Conservation (phyloP, 2,113 vertebrate species). For the Dolichotis patagonum region DNA sequence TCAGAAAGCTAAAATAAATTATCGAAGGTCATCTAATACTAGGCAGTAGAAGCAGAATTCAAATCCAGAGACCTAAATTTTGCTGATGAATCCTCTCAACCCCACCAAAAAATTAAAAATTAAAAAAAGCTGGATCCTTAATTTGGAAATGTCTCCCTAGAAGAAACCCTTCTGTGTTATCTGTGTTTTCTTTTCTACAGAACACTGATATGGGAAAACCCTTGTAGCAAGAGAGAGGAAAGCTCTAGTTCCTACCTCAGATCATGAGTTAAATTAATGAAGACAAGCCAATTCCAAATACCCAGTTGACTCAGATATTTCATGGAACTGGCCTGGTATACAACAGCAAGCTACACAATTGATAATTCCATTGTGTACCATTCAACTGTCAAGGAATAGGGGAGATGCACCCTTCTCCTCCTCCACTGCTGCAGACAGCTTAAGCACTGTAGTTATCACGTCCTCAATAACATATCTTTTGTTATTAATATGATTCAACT, state of each 20-base stretch:
- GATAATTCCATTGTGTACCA: neutral
- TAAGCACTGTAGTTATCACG: slow-evolving; percentile 24
- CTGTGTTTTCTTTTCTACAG: slow-evolving; percentile 27
- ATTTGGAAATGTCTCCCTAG: neutral
- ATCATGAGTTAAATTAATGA: slow-evolving; percentile 43
- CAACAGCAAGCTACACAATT: neutral
- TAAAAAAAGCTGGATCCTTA: neutral
- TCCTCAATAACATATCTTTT: slow-evolving; percentile 23
- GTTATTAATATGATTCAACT: slow-evolving; percentile 33
- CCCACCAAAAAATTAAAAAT: neutral
- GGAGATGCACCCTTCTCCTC: neutral
- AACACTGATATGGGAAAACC: neutral
- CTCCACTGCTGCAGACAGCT: neutral
- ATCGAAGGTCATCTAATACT: neutral
- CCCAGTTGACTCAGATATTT: neutral
- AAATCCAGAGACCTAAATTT: neutral
- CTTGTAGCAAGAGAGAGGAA: neutral
- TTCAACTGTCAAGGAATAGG: neutral
- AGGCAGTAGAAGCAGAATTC: neutral
- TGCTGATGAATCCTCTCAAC: neutral
- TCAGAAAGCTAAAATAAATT: neutral
- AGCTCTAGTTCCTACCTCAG: neutral
- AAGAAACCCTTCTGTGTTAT: slow-evolving; percentile 12
- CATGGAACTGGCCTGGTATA: neutral
- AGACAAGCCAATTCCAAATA: slow-evolving; percentile 25